Evolutionary conservation across 2,797 vertebrate genomes (phyloP).

Genomic region (Crenichthys baileyi): DNA sequence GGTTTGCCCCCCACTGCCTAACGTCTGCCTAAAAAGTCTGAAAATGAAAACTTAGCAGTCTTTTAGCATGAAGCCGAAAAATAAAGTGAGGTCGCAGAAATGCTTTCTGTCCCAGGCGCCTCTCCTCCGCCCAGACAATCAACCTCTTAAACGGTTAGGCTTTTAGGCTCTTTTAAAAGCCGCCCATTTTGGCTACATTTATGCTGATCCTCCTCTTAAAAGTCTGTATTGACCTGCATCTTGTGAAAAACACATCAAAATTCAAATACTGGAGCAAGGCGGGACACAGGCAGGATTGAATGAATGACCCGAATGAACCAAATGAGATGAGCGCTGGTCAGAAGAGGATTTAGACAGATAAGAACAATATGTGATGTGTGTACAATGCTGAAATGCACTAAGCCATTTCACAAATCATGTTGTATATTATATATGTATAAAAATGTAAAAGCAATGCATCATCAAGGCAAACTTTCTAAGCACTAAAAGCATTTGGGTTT

Average conservation of each 20-base stretch:
- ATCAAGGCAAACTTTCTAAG: background rate
- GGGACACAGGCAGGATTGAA: background rate
- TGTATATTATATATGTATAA: background rate
- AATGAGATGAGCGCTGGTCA: slow-evolving; percentile 11
- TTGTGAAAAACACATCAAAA: slow-evolving; percentile 18
- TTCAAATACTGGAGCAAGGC: background rate
- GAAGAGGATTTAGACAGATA: slow-evolving; percentile 20
- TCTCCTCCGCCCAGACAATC: background rate
- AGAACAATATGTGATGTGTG: slow-evolving; percentile 27
- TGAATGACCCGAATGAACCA: slow-evolving; percentile 6
- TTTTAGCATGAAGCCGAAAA: slow-evolving; percentile 16
- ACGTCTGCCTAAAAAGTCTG: slow-evolving; percentile 16
- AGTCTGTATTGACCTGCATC: slow-evolving; percentile 14
- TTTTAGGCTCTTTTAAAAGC: slow-evolving; percentile 22
- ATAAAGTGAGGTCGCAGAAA: slow-evolving; percentile 24
- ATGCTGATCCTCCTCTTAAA: slow-evolving; percentile 29
- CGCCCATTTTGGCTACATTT: slow-evolving; percentile 40
- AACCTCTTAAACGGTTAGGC: slow-evolving; percentile 26
- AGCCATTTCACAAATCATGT: slow-evolving; percentile 31
- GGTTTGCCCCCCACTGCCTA: background rate
- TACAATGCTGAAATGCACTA: slow-evolving; percentile 37
- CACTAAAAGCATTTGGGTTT: background rate
- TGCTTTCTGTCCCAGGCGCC: slow-evolving; percentile 19
- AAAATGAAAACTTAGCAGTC: slow-evolving; percentile 60
- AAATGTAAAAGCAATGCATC: background rate